These are phyloP conservation scores for Hyalella azteca DNA, from an alignment of 2,888 invertebrate genomes.

Conservation along the genomic window DNA sequence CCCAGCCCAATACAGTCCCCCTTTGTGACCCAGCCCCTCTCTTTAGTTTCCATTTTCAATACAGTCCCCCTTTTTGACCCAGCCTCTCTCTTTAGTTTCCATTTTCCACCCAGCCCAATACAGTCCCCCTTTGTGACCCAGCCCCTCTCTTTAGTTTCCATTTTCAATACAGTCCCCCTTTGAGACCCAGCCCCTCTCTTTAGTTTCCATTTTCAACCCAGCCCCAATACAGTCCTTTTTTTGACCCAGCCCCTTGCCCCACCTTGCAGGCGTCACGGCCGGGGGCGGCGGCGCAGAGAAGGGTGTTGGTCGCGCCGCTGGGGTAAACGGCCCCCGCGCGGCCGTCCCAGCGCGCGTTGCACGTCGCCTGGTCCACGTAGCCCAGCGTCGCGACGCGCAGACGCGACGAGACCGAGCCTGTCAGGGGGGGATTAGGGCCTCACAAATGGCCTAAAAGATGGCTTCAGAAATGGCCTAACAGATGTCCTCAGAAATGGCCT, in stretches of 20 bases:
- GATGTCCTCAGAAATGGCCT: too few relatives aligned
- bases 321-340: neutral
- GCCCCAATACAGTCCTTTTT: neutral
- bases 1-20: too few relatives aligned
- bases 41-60: too few relatives aligned
- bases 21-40: too few relatives aligned
- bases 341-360: neutral
- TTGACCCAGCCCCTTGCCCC: neutral
- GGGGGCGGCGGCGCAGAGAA: neutral
- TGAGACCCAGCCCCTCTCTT: too few relatives aligned
- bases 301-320: neutral
- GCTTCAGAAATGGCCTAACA: neutral
- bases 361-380: neutral
- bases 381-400: neutral
- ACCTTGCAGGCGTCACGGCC: constrained; percentile 26
- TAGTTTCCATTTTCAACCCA: too few relatives aligned
- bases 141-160: too few relatives aligned
- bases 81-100: too few relatives aligned
- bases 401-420: neutral
- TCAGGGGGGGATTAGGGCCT: neutral
- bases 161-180: too few relatives aligned
- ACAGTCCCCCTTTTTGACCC: too few relatives aligned
- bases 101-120: too few relatives aligned
- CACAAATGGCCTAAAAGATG: neutral
- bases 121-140: too few relatives aligned